These are phyloP conservation scores for Schrankia costaestrigalis DNA, from an alignment of 2,888 invertebrate species.

Conservation along the genomic window DNA sequence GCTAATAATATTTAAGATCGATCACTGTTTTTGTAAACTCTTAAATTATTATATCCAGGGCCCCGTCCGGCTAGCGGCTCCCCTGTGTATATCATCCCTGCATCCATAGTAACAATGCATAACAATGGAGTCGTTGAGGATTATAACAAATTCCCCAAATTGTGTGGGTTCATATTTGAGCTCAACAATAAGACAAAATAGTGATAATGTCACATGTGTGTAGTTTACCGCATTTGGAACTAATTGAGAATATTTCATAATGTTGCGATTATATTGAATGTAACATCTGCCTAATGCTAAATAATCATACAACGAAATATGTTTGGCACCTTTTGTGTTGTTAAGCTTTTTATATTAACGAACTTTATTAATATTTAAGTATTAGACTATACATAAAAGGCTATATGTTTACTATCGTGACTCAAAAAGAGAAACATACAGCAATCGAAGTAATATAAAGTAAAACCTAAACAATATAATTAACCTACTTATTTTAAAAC, in stretches of 20 bases:
- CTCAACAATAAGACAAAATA: slow-evolving; percentile 76
- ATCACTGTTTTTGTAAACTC: slow-evolving; percentile 46
- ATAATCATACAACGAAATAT: slow-evolving; percentile 17
- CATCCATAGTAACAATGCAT: slow-evolving; percentile 55
- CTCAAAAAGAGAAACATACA: slow-evolving; percentile 23
- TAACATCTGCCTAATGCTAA: slow-evolving; percentile 64
- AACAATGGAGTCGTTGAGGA: slow-evolving; percentile 70
- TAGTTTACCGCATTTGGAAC: slow-evolving; percentile 75
- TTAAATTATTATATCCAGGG: slow-evolving; percentile 56
- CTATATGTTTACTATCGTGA: too few relatives aligned
- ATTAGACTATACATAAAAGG: too few relatives aligned
- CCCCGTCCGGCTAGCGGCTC: slow-evolving; percentile 44
- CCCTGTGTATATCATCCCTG: slow-evolving; percentile 54
- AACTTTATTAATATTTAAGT: too few relatives aligned
- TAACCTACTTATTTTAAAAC: slow-evolving; percentile 31
- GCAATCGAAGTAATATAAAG: slow-evolving; percentile 9
- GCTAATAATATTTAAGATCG: slow-evolving; percentile 46
- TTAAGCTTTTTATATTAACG: neutral
- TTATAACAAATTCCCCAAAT: slow-evolving; percentile 78
- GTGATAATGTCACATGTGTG: slow-evolving; percentile 77
- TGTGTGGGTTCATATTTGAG: slow-evolving; percentile 76
- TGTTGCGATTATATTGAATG: slow-evolving; percentile 61
- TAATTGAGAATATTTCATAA: slow-evolving; percentile 76
- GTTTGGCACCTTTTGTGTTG: slow-evolving; percentile 10
- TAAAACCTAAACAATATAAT: slow-evolving; percentile 1